phyloP scores from a whole-genome alignment of 1,140 invertebrate genomes.

The Psilanteris sp. region DNA sequence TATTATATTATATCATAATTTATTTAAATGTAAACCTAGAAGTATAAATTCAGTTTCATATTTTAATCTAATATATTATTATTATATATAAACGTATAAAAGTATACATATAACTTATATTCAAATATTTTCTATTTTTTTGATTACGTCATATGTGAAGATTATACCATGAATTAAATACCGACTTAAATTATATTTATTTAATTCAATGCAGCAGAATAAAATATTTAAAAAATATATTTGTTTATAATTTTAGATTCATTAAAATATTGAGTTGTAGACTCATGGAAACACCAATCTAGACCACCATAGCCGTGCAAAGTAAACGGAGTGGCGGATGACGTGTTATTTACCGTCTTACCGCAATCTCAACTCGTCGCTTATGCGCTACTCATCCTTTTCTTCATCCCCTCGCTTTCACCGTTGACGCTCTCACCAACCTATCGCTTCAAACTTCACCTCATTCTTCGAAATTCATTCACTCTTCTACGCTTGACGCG shows the following conservation, averaged over 20 bases:
- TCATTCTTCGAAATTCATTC: slow-evolving; percentile 62
- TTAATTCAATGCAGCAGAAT: too few species aligned
- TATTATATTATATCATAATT: too few species aligned
- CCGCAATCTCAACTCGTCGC: slow-evolving; percentile 73
- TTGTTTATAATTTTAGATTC: slow-evolving; percentile 46
- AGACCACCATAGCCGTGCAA: slow-evolving; percentile 62
- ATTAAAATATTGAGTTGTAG: slow-evolving; percentile 45
- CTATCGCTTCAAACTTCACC: slow-evolving; percentile 59
- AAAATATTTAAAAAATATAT: too few species aligned
- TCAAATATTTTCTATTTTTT: too few species aligned
- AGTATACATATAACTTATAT: too few species aligned
- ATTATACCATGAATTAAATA: too few species aligned
- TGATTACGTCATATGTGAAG: too few species aligned
- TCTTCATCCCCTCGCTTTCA: slow-evolving; percentile 35
- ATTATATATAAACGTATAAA: too few species aligned
- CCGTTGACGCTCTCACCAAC: slow-evolving; percentile 41
- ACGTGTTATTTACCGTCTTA: slow-evolving; percentile 75
- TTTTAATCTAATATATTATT: too few species aligned
- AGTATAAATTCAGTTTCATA: too few species aligned
- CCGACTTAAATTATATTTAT: too few species aligned
- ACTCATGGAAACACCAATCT: slow-evolving; percentile 30
- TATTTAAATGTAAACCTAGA: too few species aligned
- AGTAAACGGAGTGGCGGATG: slow-evolving; percentile 73
- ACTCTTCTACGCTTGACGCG: slow-evolving; percentile 52
- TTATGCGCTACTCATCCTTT: slow-evolving; percentile 59